Evolutionary conservation across 2,888 invertebrate species (phyloP).

Genomic region (Arenicola marina): DNA sequence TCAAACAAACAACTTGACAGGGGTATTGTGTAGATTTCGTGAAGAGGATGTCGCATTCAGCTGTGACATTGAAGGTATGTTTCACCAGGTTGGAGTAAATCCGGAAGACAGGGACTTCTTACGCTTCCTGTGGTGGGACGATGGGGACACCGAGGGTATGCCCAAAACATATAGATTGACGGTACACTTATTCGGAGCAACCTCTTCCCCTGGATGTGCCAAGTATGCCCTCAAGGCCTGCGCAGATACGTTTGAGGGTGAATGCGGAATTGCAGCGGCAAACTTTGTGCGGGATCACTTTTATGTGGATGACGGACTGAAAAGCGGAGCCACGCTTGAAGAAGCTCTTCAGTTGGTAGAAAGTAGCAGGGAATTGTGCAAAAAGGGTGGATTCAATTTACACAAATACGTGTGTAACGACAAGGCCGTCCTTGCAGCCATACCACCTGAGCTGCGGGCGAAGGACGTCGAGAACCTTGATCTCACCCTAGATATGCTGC

Average conservation of each 20-base stretch:
- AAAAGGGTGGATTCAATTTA: slow-evolving; percentile 6
- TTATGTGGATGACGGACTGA: slow-evolving; percentile 4
- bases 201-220: neutral
- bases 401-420: slow-evolving; percentile 13
- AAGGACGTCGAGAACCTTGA: neutral
- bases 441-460: slow-evolving; percentile 4
- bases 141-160: too few relatives aligned
- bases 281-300: neutral
- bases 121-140: slow-evolving; percentile 8
- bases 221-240: neutral
- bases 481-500: neutral
- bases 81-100: slow-evolving; percentile 3
- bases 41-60: slow-evolving; percentile 8
- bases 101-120: neutral
- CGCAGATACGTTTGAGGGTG: neutral
- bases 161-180: slow-evolving; percentile 3
- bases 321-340: neutral
- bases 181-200: slow-evolving; percentile 4
- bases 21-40: neutral
- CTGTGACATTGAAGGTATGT: slow-evolving; percentile 7
- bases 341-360: neutral
- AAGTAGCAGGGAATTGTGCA: neutral
- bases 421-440: neutral
- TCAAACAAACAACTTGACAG: neutral
- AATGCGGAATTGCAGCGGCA: neutral